Evolutionary conservation across 1,140 invertebrate genomes (phyloP), one percentile per base, ranked within the genome.

Genomic region (Papilio polyxenes): DNA sequence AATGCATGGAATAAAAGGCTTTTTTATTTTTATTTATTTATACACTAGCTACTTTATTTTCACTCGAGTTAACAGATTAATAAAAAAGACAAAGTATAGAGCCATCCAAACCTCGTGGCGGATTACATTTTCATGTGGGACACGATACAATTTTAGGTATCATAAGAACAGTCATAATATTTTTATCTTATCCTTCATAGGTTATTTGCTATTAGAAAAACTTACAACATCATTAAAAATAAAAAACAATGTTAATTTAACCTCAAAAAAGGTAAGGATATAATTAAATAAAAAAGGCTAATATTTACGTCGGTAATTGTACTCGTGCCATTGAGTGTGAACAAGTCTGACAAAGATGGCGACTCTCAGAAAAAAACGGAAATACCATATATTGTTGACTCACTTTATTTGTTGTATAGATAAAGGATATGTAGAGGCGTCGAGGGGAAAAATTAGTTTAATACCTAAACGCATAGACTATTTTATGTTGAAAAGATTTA

Each of bases 341-440:
- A 40, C 81, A 49, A 40, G 74, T 65, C 69, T 72, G 77, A 82
- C 51, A 31, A 82, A 77, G 75, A 31, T 40, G 75, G 77, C 81
- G 77, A 56, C 48, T 82, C 65, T 40, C 75, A 62, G 56, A 82
- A 82, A 37, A 51, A 82, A 78, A 78, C 81, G 81, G 81, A 82
- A 82, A 82, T 82, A 72, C 81, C 81, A 77, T 76, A 76, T 53
- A 44, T 23, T 78, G 37, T 74, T 82, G 75, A 79, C 65, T 82
- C 75, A 82, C 48, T 20, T 53, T 77, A 77, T 77, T 31, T 76
- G 49, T 31, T 77, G 23, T 37, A 77, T 77, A 77, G 75, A 77
- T 31, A 53, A 77, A 77, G 75, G 49, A 77, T 56, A 13, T 77
- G 48, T 49, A 77, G 75, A 53, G 8, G 23, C 23, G 48, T 56